Base-by-base conservation (phyloP, 2,888 invertebrate genomes). In the Silvanus unidentatus region DNA sequence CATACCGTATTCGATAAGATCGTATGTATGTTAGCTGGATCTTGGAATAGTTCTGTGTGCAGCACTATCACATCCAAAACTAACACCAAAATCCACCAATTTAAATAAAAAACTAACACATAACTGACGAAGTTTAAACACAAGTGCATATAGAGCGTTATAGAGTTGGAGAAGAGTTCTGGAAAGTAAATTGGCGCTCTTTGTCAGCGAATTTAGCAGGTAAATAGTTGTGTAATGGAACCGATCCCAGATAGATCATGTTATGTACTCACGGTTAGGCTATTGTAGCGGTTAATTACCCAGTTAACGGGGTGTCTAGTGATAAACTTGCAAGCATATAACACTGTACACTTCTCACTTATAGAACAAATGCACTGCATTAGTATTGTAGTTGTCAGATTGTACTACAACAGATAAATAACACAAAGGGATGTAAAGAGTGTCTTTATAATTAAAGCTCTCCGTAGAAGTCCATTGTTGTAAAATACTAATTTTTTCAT, bases 201-300 rank as follows among this genome's bases (percentile, higher is more conserved):
- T n/a, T n/a, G n/a, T n/a, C n/a, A n/a, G n/a, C n/a, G n/a, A n/a
- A n/a, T n/a, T n/a, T n/a, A n/a, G n/a, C 8, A 22, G 22, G 22
- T 8, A 22, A 22, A 22, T 22, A 22, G 8, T 22, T 3, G 22
- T 22, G 22, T 22, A 22, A 22, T 22, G 8, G 22, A 22, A 22
- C 22, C 22, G 22, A 22, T 22, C 8, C 47, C 53, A 59, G 59
- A 63, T 63, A 55, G 62, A 61, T 61, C 58, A 59, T 58, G 60
- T 63, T 63, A 66, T 65, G 62, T 69, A 69, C 69, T 69, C 69
- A 68, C 69, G 58, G 60, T 59, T 60, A 22, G 3, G 59, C 63
- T 59, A 65, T 66, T 64, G 64, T 63, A 63, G 62, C 57, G 60
- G 65, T 68, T 70, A 69, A 69, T 69, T 69, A 67, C 62, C 63